These are phyloP conservation scores for Lycorma delicatula DNA, from an alignment of 1,140 invertebrate genomes.

Conservation along the genomic window DNA sequence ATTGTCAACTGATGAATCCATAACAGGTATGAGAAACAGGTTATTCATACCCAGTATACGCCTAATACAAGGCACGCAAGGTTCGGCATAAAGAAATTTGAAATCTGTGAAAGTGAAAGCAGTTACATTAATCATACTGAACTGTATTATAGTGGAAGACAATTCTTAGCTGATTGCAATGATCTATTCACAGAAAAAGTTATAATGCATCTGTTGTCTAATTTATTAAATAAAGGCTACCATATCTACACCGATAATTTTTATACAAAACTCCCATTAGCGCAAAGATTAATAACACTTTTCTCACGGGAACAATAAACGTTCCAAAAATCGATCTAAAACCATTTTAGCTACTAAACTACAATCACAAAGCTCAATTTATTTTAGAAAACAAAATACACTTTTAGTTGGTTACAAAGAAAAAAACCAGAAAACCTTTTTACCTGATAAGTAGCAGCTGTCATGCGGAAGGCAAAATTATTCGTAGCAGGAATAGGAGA, in stretches of 20 bases:
- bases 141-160: constrained; percentile 5
- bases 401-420: background rate
- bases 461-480: too few species aligned
- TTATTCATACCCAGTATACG: background rate
- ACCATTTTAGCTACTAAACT: background rate
- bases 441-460: too few species aligned
- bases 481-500: too few species aligned
- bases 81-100: too few species aligned
- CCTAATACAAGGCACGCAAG: too few species aligned
- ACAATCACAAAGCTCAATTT: background rate
- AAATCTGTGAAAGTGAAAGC: too few species aligned
- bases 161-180: background rate
- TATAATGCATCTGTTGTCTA: background rate
- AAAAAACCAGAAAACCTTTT: background rate
- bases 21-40: constrained; percentile 2
- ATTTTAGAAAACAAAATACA: background rate
- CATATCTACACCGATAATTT: too few species aligned
- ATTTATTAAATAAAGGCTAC: background rate
- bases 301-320: constrained; percentile 1
- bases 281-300: background rate
- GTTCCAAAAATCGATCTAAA: background rate
- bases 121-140: constrained; percentile 6
- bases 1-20: background rate
- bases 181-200: background rate
- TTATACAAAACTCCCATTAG: background rate